A percentile compares a stretch with the other conserved stretches of the same genome.
Evolutionary conservation across 2,888 invertebrate genomes (phyloP).

Genomic region (Homarus gammarus): DNA sequence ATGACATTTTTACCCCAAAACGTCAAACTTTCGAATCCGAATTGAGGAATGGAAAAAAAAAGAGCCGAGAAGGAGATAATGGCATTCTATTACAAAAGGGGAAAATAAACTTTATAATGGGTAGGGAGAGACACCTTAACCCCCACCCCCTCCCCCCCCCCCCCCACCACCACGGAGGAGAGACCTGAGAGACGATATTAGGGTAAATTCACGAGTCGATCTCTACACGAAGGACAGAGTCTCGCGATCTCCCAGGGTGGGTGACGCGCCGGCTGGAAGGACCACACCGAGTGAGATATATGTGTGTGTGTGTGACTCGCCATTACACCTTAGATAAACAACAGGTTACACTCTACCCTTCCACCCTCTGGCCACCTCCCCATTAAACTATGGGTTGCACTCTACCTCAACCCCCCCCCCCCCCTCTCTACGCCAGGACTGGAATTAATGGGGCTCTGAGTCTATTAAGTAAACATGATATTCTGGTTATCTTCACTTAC

Average conservation of each 20-base stretch:
- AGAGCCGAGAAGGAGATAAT: constrained; percentile 45
- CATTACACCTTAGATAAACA: too few relatives aligned
- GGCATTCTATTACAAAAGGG: constrained; percentile 57
- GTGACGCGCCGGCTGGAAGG: constrained; percentile 5
- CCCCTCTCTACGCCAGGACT: neutral
- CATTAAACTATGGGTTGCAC: too few relatives aligned
- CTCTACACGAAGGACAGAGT: constrained; percentile 16
- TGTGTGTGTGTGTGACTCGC: too few relatives aligned
- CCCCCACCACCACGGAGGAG: too few relatives aligned
- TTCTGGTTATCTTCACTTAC: neutral
- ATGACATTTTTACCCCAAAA: constrained; percentile 44
- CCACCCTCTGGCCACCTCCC: too few relatives aligned
- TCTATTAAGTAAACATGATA: neutral
- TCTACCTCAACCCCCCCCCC: neutral
- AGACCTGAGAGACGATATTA: neutral
- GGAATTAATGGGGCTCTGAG: neutral
- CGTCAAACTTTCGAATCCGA: constrained; percentile 42
- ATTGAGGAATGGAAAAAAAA: constrained; percentile 43
- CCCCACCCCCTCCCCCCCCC: too few relatives aligned
- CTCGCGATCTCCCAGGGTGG: neutral
- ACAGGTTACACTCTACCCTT: neutral
- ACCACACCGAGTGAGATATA: neutral
- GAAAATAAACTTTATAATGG: constrained; percentile 62
- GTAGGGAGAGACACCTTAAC: constrained; percentile 25
- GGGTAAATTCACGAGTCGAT: constrained; percentile 24